Percentiles rank a stretch among this genome's conserved stretches.
phyloP scores from a whole-genome alignment of 2,888 invertebrate genomes.

The Atherix ibis region DNA sequence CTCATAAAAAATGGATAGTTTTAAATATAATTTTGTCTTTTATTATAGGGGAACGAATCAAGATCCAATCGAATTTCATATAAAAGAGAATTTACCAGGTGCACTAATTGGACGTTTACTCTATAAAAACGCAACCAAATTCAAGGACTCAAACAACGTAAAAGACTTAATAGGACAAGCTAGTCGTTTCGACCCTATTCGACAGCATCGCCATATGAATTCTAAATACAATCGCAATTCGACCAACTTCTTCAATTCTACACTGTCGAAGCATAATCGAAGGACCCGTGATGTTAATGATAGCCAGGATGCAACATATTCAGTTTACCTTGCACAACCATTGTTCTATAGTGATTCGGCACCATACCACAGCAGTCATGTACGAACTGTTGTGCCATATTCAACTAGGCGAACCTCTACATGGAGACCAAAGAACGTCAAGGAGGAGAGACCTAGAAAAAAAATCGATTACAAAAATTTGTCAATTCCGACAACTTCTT shows the following conservation, averaged over 20 bases:
- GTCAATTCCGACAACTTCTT: not conserved
- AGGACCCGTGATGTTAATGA: slow-evolving; percentile 5
- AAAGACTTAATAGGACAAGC: slow-evolving; percentile 10
- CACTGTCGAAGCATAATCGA: slow-evolving; percentile 3
- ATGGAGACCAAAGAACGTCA: slow-evolving; percentile 8
- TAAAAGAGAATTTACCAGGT: slow-evolving; percentile 59
- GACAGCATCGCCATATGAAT: slow-evolving; percentile 12
- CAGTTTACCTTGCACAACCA: not conserved
- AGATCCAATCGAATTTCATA: slow-evolving; percentile 56
- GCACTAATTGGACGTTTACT: slow-evolving; percentile 57
- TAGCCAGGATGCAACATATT: slow-evolving; percentile 2
- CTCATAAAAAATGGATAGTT: slow-evolving; percentile 3
- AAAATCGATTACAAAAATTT: not conserved
- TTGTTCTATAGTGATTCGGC: slow-evolving; percentile 1
- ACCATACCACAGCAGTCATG: not conserved
- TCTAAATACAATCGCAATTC: slow-evolving; percentile 10
- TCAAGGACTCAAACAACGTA: slow-evolving; percentile 14
- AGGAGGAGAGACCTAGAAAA: not conserved
- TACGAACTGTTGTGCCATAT: not conserved
- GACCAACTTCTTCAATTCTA: slow-evolving; percentile 4
- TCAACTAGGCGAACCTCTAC: slow-evolving; percentile 8
- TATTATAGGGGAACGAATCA: slow-evolving; percentile 44
- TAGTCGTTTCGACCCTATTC: slow-evolving; percentile 5
- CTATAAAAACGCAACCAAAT: slow-evolving; percentile 32
- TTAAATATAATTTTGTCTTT: not conserved